These are phyloP conservation scores for Carapus acus DNA, from an alignment of 2,797 vertebrate genomes.

Conservation along the genomic window DNA sequence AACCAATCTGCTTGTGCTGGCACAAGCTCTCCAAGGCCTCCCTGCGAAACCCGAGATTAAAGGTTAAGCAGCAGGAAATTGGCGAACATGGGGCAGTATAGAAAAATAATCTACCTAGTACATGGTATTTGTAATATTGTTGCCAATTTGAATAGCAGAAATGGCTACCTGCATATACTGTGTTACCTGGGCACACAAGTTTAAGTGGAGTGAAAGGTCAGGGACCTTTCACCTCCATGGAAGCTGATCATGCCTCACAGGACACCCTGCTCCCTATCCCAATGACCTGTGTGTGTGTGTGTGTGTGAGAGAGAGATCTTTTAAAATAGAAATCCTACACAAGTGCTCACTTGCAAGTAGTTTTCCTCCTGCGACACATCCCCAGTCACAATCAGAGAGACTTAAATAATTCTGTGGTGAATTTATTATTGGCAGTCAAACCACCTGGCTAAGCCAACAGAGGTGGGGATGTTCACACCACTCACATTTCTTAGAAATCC, in stretches of 20 bases:
- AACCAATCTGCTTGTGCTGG: neutral
- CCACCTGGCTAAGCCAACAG: too few species aligned
- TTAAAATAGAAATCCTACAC: conserved; percentile 11
- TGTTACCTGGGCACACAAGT: neutral
- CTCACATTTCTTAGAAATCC: too few species aligned
- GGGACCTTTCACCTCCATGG: conserved; percentile 50
- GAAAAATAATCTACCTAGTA: too few species aligned
- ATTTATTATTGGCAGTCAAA: too few species aligned
- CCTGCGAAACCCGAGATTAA: conserved; percentile 20
- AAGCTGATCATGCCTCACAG: conserved; percentile 10
- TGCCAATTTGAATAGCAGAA: neutral
- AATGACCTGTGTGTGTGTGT: conserved; percentile 36
- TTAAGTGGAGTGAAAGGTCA: neutral
- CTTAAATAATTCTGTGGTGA: too few species aligned
- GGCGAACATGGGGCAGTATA: neutral
- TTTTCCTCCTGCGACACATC: too few species aligned
- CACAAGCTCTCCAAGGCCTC: neutral
- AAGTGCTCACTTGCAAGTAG: neutral
- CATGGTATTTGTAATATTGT: too few species aligned
- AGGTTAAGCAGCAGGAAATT: conserved; percentile 15
- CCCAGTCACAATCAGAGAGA: too few species aligned
- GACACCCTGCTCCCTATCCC: conserved; percentile 23
- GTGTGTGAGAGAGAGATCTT: neutral
- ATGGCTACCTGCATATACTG: neutral
- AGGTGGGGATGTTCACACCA: too few species aligned